These are phyloP conservation scores for Ruditapes philippinarum DNA, from an alignment of 1,140 invertebrate species.

Conservation along the genomic window DNA sequence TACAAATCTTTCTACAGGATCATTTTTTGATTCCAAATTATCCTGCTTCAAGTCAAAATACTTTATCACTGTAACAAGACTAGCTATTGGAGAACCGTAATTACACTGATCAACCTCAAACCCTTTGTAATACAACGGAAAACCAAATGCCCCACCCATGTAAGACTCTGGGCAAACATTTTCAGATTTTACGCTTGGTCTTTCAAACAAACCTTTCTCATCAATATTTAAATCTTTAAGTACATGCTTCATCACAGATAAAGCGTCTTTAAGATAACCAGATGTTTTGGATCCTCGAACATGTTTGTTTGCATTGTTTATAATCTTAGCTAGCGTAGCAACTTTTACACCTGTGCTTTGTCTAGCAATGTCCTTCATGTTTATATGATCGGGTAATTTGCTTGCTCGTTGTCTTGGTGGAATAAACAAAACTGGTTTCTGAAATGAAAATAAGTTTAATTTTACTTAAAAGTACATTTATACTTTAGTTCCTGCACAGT, in stretches of 20 bases:
- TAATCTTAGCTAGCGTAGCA: background rate
- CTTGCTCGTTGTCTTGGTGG: no score
- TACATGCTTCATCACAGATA: conserved; percentile 25
- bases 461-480: no score
- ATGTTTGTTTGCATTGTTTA: conserved; percentile 49
- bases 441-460: no score
- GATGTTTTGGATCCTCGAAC: conserved; percentile 63
- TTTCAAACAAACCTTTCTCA: background rate
- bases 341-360: no score
- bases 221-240: background rate
- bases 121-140: conserved; percentile 70
- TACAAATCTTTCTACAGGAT: background rate
- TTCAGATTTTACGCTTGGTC: background rate
- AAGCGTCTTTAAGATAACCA: conserved; percentile 29
- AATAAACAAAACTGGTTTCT: no score
- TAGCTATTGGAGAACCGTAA: conserved; percentile 21
- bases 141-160: conserved; percentile 64
- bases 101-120: conserved; percentile 66
- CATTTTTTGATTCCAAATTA: background rate
- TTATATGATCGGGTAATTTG: no score
- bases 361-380: no score
- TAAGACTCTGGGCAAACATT: conserved; percentile 66
- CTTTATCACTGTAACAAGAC: conserved; percentile 55
- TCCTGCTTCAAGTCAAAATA: background rate
- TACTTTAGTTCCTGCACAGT: no score